These are phyloP conservation scores for Tribolium madens DNA, from an alignment of 1,140 invertebrate genomes.

Conservation along the genomic window DNA sequence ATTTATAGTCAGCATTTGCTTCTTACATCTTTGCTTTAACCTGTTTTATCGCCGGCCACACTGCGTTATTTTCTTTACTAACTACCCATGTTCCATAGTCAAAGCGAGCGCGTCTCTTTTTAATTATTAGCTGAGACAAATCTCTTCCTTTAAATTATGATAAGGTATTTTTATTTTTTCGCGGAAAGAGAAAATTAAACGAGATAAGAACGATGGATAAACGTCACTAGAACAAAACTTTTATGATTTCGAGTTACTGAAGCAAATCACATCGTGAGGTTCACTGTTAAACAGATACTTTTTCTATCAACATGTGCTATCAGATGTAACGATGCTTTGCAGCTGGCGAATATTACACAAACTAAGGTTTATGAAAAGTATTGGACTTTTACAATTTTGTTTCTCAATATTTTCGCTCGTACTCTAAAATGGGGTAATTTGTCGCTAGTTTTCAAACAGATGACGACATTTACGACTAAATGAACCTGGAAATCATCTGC, in stretches of 20 bases:
- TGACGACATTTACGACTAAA: not conserved
- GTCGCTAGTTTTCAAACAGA: not conserved
- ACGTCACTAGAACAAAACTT: not conserved
- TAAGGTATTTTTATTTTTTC: too few relatives aligned
- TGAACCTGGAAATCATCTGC: too few relatives aligned
- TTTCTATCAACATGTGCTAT: slow-evolving; percentile 1
- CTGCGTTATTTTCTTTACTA: slow-evolving; percentile 25
- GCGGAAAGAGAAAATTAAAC: too few relatives aligned
- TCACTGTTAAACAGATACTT: slow-evolving; percentile 23
- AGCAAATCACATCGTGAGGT: not conserved
- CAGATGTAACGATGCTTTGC: slow-evolving; percentile 28
- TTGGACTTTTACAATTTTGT: slow-evolving; percentile 34
- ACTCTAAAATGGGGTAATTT: slow-evolving; percentile 22
- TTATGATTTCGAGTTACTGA: not conserved
- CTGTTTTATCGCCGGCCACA: slow-evolving; percentile 27
- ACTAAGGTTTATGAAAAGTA: slow-evolving; percentile 18
- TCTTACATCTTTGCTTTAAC: slow-evolving; percentile 33
- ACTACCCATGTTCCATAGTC: slow-evolving; percentile 1
- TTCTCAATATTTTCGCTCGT: slow-evolving; percentile 39
- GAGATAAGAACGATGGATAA: not conserved
- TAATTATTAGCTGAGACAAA: too few relatives aligned
- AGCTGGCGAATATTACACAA: slow-evolving; percentile 29
- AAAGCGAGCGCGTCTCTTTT: not conserved
- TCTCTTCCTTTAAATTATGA: too few relatives aligned
- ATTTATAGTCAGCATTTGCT: slow-evolving; percentile 30